Evolutionary conservation across 2,113 vertebrate species (phyloP), one percentile per base, ranked within the genome.

Genomic region (Eptatretus burgeri): DNA sequence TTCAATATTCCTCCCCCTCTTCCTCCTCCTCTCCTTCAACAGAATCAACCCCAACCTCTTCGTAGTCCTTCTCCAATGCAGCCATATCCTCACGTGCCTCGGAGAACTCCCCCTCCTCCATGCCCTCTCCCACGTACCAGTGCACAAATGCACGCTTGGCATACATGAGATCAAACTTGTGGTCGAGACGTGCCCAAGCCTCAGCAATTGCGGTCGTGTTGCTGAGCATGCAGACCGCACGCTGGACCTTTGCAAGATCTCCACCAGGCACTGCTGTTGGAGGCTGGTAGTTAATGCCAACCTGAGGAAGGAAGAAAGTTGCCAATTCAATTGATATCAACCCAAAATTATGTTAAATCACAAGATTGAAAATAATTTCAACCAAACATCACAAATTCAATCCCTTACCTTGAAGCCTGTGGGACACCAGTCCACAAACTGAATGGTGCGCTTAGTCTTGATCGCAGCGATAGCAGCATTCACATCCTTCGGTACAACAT

Each of bases 11-110:
- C 13, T 81, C 77, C 69, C 70, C 68, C 66, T 79, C 77, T 51
- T 70, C 74, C 51, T 78, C 76, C 13, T 78, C 77, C 69, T 79
- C 76, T 63, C 78, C 79, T 66, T 79, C 79, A 65, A 77, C 74
- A 0, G 77, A 76, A 64, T 81, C 78, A 10, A 75, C 76, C 49
- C 79, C 79, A 51, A 81, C 79, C 71, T 81, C 79, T 68, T 81
- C 79, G 50, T 81, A 81, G 72, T 81, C 78, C 64, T 81, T 81
- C 71, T 81, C 79, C 70, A 81, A 64, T 16, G 79, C 79, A 66
- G 79, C 78, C 66, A 81, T 71, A 68, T 81, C 79, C 63, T 81
- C 79, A 17, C 79, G 63, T 20, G 79, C 79, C 70, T 81, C 79
- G 0, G 79, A 69, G 2, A 81, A 80, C 65, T 81, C 79, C 27